phyloP scores from a whole-genome alignment of 2,888 invertebrate species.

The Tiliacea aurago region DNA sequence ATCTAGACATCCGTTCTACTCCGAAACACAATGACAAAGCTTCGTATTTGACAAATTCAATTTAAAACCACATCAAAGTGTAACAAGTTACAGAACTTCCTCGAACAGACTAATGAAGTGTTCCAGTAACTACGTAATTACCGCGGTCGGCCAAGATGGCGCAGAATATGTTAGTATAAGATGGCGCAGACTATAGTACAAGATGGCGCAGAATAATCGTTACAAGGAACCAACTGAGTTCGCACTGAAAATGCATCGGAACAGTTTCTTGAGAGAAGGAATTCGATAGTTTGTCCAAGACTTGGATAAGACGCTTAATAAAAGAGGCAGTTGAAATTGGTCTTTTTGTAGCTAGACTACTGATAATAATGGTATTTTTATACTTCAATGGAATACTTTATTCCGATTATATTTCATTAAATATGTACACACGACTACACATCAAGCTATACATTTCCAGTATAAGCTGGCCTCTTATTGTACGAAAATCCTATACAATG shows the following conservation, averaged over 20 bases:
- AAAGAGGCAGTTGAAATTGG: background rate
- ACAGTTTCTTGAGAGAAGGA: too few relatives aligned
- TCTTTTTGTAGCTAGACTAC: background rate
- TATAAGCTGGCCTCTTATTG: too few relatives aligned
- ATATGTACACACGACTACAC: too few relatives aligned
- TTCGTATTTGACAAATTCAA: conserved; percentile 40
- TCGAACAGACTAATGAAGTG: conserved; percentile 58
- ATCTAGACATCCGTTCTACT: background rate
- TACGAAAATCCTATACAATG: too few relatives aligned
- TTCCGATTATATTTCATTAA: background rate
- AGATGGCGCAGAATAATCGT: conserved; percentile 25
- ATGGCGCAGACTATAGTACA: background rate
- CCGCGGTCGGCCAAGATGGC: conserved; percentile 19
- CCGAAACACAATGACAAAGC: background rate
- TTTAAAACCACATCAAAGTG: conserved; percentile 55
- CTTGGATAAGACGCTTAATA: background rate
- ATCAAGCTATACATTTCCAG: too few relatives aligned
- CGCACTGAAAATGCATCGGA: too few relatives aligned
- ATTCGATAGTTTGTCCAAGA: background rate
- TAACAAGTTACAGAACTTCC: conserved; percentile 38
- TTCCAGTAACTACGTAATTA: conserved; percentile 53
- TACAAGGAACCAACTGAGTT: conserved; percentile 10
- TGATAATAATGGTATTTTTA: background rate
- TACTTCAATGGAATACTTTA: background rate
- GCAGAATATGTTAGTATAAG: conserved; percentile 29